Conservation (phyloP, 2,797 vertebrate genomes). For the Propithecus deckenii region DNA sequence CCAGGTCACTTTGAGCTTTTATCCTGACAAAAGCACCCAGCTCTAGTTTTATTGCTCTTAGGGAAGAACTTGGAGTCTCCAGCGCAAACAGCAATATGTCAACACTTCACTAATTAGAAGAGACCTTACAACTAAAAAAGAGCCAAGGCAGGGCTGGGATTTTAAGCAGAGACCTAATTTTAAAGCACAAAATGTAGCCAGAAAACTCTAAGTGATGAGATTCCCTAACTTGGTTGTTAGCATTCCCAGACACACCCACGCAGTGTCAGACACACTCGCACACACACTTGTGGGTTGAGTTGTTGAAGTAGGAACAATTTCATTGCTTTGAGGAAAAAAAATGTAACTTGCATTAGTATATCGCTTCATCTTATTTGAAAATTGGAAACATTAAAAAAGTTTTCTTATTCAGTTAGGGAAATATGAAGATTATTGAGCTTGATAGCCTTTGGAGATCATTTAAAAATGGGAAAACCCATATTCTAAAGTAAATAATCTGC, state of each 20-base stretch:
- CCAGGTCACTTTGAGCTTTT: constrained; percentile 30
- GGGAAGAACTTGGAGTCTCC: constrained; percentile 19
- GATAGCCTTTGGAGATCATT: not conserved
- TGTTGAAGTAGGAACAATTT: constrained; percentile 45
- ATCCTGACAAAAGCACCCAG: constrained; percentile 13
- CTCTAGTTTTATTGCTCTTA: constrained; percentile 25
- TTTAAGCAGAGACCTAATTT: constrained; percentile 69
- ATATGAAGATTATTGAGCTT: constrained; percentile 1
- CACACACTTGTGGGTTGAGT: constrained; percentile 21
- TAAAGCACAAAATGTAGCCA: constrained; percentile 48
- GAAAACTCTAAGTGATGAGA: constrained; percentile 43
- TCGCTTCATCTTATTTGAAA: constrained; percentile 51
- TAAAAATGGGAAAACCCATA: constrained; percentile 6
- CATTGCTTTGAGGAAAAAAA: constrained; percentile 39
- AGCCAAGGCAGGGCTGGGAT: not conserved
- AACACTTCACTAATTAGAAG: constrained; percentile 65
- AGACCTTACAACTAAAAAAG: constrained; percentile 51
- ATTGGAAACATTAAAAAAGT: not conserved
- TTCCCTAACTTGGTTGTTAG: constrained; percentile 48
- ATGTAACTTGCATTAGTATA: constrained; percentile 20
- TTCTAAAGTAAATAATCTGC: constrained; percentile 41
- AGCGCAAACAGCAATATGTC: constrained; percentile 51
- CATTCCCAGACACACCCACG: constrained; percentile 35
- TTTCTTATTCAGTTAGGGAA: constrained; percentile 20
- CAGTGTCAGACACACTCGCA: not conserved